A percentile compares a stretch with the other conserved stretches of the same genome.
Evolutionary conservation across 2,797 vertebrate genomes (phyloP).

Genomic region (Rhabdomys pumilio): DNA sequence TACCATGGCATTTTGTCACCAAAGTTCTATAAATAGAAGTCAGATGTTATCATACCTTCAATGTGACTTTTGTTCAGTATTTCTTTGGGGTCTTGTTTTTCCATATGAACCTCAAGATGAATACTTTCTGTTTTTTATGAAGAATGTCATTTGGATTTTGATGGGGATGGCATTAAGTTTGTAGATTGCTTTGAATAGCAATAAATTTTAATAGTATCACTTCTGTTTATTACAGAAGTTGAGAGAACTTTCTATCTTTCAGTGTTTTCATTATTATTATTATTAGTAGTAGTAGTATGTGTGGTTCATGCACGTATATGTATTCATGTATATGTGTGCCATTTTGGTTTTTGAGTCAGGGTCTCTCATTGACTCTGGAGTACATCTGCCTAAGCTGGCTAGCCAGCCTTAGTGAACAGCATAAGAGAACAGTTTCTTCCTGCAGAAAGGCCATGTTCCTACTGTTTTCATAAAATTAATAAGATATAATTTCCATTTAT

Average conservation of each 20-base stretch:
- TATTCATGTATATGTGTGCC: not conserved
- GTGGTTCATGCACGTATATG: not conserved
- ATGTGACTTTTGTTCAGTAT: not conserved
- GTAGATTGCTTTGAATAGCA: not conserved
- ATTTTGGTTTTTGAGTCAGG: not conserved
- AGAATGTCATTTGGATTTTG: not conserved
- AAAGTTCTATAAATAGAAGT: not conserved
- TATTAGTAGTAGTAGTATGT: not conserved
- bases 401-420: constrained; percentile 17
- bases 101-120: not conserved
- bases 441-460: constrained; percentile 15
- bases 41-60: not conserved
- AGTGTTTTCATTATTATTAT: not conserved
- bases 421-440: constrained; percentile 29
- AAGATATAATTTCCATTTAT: not conserved
- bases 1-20: not conserved
- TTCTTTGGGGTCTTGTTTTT: not conserved
- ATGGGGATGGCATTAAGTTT: not conserved
- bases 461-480: constrained; percentile 29
- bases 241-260: not conserved
- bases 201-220: not conserved
- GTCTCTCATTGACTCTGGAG: not conserved
- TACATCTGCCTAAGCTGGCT: not conserved
- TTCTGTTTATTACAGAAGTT: not conserved
- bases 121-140: not conserved